Conservation (phyloP, 2,113 vertebrate species). For the Antechinus stuartii region DNA sequence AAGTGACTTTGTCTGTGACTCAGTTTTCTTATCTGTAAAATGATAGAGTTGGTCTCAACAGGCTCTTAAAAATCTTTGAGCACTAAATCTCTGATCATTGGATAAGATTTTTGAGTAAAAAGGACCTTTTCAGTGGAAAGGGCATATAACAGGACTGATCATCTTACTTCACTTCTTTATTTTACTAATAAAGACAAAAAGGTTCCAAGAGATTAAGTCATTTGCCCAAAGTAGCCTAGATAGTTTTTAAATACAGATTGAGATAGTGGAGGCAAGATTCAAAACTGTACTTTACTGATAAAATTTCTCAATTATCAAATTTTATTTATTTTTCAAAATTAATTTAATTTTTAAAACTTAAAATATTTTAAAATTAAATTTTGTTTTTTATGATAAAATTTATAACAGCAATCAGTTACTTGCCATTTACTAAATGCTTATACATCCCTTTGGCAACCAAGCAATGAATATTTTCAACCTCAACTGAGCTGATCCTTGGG, state of each 20-base stretch:
- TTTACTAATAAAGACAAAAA: background rate
- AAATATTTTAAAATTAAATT: too few species aligned
- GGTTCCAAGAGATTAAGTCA: background rate
- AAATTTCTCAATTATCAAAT: background rate
- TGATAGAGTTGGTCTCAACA: background rate
- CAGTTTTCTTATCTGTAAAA: background rate
- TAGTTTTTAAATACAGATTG: background rate
- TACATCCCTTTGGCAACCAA: background rate
- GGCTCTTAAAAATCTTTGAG: background rate
- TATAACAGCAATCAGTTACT: background rate
- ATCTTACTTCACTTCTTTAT: background rate
- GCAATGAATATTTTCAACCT: background rate
- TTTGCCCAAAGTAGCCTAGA: background rate
- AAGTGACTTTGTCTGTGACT: background rate
- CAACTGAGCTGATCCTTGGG: background rate
- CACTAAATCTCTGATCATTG: background rate
- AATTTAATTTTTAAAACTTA: too few species aligned
- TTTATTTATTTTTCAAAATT: too few species aligned
- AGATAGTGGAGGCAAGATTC: background rate
- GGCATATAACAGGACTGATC: background rate
- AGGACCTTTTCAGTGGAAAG: background rate
- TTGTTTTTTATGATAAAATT: background rate
- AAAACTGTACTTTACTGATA: background rate
- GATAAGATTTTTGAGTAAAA: background rate
- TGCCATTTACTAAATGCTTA: background rate